These are phyloP conservation scores for Caenorhabditis sp. DNA, from an alignment of 2,888 invertebrate species.

Conservation along the genomic window DNA sequence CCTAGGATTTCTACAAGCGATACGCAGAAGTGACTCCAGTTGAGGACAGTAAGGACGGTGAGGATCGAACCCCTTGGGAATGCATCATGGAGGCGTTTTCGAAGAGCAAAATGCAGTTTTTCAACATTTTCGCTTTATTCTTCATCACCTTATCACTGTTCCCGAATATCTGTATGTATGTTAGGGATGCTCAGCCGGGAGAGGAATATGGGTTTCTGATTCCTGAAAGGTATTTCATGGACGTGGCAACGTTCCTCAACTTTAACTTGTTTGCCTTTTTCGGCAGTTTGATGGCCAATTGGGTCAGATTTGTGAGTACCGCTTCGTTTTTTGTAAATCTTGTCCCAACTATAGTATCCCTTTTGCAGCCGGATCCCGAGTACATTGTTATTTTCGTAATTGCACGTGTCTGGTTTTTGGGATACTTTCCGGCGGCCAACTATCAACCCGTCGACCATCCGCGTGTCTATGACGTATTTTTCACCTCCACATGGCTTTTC, in stretches of 20 bases:
- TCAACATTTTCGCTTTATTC: conserved; percentile 94
- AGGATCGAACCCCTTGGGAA: too few species aligned
- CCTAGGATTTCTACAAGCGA: conserved; percentile 32
- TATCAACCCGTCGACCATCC: conserved; percentile 87
- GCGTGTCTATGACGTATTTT: conserved; percentile 86
- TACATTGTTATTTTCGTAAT: conserved; percentile 89
- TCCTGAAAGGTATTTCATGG: conserved; percentile 56
- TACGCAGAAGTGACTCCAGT: conserved; percentile 19
- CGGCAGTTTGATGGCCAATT: conserved; percentile 90
- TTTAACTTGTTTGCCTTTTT: conserved; percentile 95
- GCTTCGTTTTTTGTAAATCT: neutral
- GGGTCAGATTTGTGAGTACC: conserved; percentile 49
- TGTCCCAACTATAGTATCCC: neutral
- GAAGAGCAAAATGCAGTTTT: conserved; percentile 86
- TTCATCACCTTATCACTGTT: conserved; percentile 94
- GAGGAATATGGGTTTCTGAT: conserved; percentile 61
- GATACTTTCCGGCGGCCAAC: conserved; percentile 93
- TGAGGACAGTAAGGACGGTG: neutral
- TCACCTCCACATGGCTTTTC: conserved; percentile 87
- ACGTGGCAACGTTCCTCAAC: conserved; percentile 92
- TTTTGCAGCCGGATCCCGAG: conserved; percentile 88
- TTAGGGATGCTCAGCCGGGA: conserved; percentile 24
- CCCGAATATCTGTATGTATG: conserved; percentile 88
- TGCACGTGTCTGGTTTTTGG: conserved; percentile 90
- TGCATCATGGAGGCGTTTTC: conserved; percentile 28